These are phyloP conservation scores for Eilema depressum DNA, from an alignment of 2,888 invertebrate genomes.

Conservation along the genomic window DNA sequence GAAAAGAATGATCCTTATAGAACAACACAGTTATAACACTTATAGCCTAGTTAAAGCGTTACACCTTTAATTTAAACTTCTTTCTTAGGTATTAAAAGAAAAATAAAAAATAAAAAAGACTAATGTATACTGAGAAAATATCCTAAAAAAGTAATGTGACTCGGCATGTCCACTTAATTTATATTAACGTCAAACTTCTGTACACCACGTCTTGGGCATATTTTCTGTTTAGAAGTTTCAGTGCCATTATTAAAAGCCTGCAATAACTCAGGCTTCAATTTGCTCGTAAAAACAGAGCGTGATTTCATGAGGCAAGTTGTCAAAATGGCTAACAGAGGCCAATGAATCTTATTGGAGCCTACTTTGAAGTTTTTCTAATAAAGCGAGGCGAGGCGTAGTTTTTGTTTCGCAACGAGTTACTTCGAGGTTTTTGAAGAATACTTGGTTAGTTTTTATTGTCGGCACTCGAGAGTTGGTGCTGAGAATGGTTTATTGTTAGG, in stretches of 20 bases:
- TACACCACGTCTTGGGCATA: constrained; percentile 14
- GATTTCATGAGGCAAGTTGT: constrained; percentile 34
- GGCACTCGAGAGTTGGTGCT: constrained; percentile 41
- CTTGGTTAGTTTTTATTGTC: constrained; percentile 52
- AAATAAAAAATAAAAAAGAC: too few species aligned
- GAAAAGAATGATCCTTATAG: too few species aligned
- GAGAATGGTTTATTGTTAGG: constrained; percentile 44
- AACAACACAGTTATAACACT: too few species aligned
- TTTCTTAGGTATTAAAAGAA: constrained; percentile 8
- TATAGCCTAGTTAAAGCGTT: too few species aligned
- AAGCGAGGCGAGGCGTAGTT: constrained; percentile 48
- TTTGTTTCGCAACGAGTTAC: constrained; percentile 53
- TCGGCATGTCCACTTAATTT: constrained; percentile 14
- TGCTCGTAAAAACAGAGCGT: constrained; percentile 19
- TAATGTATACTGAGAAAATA: not conserved
- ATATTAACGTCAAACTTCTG: constrained; percentile 11
- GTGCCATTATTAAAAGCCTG: constrained; percentile 10
- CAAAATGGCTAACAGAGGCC: constrained; percentile 33
- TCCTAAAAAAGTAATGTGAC: constrained; percentile 6
- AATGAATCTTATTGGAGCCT: constrained; percentile 48
- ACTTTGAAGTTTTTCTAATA: constrained; percentile 58
- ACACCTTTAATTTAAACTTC: not conserved
- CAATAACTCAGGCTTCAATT: constrained; percentile 22
- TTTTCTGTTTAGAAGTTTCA: constrained; percentile 17
- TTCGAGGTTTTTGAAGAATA: constrained; percentile 53